Base-by-base conservation (phyloP, 2,888 invertebrate genomes). In the Hoplodrina blanda region DNA sequence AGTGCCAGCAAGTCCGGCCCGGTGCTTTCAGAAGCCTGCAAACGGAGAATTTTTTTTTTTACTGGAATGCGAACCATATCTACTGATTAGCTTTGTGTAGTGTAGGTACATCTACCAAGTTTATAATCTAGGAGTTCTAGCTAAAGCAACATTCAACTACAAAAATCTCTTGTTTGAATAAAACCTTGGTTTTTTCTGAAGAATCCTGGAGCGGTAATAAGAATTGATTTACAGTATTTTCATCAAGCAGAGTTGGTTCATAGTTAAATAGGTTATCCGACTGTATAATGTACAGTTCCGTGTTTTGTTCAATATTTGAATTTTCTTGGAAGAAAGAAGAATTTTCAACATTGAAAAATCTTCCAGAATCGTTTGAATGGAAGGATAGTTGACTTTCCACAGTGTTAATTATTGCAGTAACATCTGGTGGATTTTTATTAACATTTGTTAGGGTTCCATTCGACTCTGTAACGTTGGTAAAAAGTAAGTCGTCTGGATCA, bases 191-290 rank as follows among this genome's bases (percentile, higher is more conserved):
- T 59, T 78, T 82, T 60, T 87, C 89, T 17, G 87, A 73, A 49
- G 91, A 84, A 62, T 85, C 88, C 81, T 91, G 91, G 67, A 93
- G 84, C 4, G 95, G 95, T 64, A 95, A 82, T 65, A 95, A 88
- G 85, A 95, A 95, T 77, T 95, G 94, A 68, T 95, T 94, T 7
- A 95, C 94, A 20, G 93, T 95, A 78, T 92, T 94, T 64, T 95
- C 95, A 80, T 95, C 95, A 50, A 95, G 83, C 50, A 95, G 84
- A 53, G 90, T 93, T 41, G 95, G 91, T 81, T 93, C 94, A 76
- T 91, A 93, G 76, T 91, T 94, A 52, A 93, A 88, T 54, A 91
- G 82, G 76, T 88, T 92, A 50, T 95, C 94, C 2, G 91, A 72
- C 64, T 92, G 92, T 50, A 93, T 85, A 30, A 93, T 84, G 57